Base-by-base conservation (phyloP, 2,888 invertebrate genomes). In the Agonum fuliginosum region DNA sequence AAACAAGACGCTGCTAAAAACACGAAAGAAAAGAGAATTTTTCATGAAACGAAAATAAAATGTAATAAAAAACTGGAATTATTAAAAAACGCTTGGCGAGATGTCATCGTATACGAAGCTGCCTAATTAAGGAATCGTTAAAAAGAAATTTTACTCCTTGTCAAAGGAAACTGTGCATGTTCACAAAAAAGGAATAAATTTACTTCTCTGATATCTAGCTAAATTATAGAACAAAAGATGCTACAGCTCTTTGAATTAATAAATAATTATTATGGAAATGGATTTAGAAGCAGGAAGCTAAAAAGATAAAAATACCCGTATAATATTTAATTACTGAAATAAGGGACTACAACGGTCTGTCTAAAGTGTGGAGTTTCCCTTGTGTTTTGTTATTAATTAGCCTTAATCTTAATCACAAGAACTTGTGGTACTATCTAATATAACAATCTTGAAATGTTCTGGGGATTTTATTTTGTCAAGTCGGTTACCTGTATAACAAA, bases 1-100 rank as follows among this genome's bases (percentile, higher is more conserved):
- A 71, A 72, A 72, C 72, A 72, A 48, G 37, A 62, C 58, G 27
- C 58, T 12, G 30, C 34, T 24, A 27, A 70, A 72, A 54, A 54
- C 46, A 48, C 14, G 48, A 48, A 51, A 12, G 24, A 48, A 24
- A 46, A 12, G 71, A 14, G 51, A 46, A 71, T 71, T 71, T 48
- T 48, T 46, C 46, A 12, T 41, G 20, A 69, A 69, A 69, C 22
- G 46, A 43, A 30, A 48, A 67, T 41, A 67, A 67, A 62, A 67
- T 67, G 41, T 67, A 41, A 41, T 67, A 67, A 67, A 54, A 67
- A 67, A 46, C 70, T 70, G 46, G 22, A 70, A 70, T 70, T 70
- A 70, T 70, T 70, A 43, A 70, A 70, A 70, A 46, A 48, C 43
- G 27, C 70, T 41, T 70, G 70, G 46, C 70, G 17, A 70, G 22